Conservation (phyloP, 2,113 vertebrate species). For the Amazona guildingii region DNA sequence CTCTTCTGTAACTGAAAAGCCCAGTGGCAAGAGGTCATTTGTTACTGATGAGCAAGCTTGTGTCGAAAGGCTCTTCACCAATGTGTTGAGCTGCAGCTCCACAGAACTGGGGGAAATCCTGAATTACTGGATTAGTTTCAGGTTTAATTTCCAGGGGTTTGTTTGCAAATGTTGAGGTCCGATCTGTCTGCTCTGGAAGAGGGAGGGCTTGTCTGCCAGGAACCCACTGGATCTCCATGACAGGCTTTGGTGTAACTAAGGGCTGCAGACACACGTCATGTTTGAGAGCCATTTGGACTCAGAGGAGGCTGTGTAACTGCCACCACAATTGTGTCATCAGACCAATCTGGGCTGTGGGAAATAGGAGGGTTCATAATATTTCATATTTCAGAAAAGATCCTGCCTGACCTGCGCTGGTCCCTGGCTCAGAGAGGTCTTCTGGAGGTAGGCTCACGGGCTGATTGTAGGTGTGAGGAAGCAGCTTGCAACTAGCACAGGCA, state of each 20-base stretch:
- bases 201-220: neutral
- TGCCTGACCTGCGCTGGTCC: neutral
- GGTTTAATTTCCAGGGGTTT: neutral
- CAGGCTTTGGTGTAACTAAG: neutral
- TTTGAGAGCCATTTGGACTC: neutral
- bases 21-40: rapidly evolving
- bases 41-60: neutral
- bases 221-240: neutral
- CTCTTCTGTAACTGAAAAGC: neutral
- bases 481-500: neutral
- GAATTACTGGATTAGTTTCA: neutral
- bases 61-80: neutral
- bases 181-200: neutral
- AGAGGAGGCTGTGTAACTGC: neutral
- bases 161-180: neutral
- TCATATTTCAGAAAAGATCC: neutral
- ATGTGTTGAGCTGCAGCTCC: neutral
- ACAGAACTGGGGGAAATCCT: neutral
- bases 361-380: neutral
- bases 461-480: neutral
- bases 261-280: neutral
- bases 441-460: neutral
- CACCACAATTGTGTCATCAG: neutral
- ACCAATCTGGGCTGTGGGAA: neutral
- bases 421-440: neutral